These are phyloP conservation scores for Malurus splendens DNA, from an alignment of 2,797 vertebrate genomes.

Conservation along the genomic window DNA sequence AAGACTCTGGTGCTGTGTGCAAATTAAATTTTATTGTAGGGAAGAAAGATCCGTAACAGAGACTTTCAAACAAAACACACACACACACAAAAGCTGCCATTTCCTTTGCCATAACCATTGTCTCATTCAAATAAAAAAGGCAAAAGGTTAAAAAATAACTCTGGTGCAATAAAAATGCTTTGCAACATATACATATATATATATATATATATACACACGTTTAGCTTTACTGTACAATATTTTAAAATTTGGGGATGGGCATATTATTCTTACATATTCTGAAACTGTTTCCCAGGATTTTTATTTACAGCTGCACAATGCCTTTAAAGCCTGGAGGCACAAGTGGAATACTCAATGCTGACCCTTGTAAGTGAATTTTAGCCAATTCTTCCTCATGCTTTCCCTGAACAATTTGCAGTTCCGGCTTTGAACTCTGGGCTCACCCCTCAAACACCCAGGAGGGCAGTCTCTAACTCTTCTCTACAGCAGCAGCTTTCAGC, in stretches of 20 bases:
- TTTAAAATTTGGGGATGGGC: background rate
- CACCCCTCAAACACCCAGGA: background rate
- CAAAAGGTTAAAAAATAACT: background rate
- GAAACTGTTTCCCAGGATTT: background rate
- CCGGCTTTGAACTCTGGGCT: fast-evolving
- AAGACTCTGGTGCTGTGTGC: fast-evolving
- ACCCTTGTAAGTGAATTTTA: background rate
- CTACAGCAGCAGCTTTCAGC: background rate
- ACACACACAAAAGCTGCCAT: background rate
- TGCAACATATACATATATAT: background rate
- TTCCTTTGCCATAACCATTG: background rate
- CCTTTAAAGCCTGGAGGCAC: background rate
- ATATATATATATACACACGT: background rate
- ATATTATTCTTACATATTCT: background rate
- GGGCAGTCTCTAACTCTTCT: too few relatives aligned
- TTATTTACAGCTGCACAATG: background rate
- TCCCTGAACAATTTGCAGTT: background rate
- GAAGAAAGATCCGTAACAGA: background rate
- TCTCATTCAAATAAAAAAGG: background rate
- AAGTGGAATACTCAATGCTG: fast-evolving
- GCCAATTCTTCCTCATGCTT: background rate
- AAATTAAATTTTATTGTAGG: background rate
- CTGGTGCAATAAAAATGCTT: background rate
- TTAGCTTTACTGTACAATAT: background rate
- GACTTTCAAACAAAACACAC: background rate